These are phyloP conservation scores for Scaptomyza hsui DNA, from an alignment of 1,140 invertebrate genomes.

Conservation along the genomic window DNA sequence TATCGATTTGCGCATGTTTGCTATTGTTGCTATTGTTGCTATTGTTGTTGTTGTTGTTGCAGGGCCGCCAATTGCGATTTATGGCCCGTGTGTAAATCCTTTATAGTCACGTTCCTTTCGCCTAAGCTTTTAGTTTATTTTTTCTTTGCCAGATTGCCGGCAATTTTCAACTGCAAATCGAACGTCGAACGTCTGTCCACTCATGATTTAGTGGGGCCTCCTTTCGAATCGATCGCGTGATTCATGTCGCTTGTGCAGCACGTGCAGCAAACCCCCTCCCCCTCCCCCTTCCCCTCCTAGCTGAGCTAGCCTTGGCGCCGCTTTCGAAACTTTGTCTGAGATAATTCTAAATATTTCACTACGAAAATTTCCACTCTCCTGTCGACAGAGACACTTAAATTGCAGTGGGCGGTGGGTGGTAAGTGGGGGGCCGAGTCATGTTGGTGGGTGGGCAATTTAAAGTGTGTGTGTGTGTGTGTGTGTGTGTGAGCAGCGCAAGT, in stretches of 20 bases:
- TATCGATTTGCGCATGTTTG: background rate
- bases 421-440: background rate
- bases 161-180: constrained; percentile 51
- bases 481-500: constrained; percentile 60
- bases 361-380: background rate
- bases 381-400: constrained; percentile 4
- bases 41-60: constrained; percentile 8
- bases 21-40: too few relatives aligned
- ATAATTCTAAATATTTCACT: constrained; percentile 33
- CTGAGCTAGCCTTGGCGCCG: constrained; percentile 12
- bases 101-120: constrained; percentile 60
- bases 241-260: constrained; percentile 32
- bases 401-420: constrained; percentile 3
- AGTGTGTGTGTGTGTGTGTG: too few relatives aligned
- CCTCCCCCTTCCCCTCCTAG: background rate
- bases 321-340: constrained; percentile 34
- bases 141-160: constrained; percentile 30
- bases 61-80: constrained; percentile 53
- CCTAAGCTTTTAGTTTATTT: constrained; percentile 30
- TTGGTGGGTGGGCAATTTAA: constrained; percentile 36
- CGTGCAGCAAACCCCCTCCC: constrained; percentile 8
- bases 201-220: constrained; percentile 68
- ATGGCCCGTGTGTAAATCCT: constrained; percentile 65
- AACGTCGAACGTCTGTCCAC: constrained; percentile 35
- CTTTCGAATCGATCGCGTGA: constrained; percentile 50